A percentile compares a stretch with the other conserved stretches of the same genome.
phyloP scores from a whole-genome alignment of 1,140 invertebrate genomes.

The Aradophagus sp. region DNA sequence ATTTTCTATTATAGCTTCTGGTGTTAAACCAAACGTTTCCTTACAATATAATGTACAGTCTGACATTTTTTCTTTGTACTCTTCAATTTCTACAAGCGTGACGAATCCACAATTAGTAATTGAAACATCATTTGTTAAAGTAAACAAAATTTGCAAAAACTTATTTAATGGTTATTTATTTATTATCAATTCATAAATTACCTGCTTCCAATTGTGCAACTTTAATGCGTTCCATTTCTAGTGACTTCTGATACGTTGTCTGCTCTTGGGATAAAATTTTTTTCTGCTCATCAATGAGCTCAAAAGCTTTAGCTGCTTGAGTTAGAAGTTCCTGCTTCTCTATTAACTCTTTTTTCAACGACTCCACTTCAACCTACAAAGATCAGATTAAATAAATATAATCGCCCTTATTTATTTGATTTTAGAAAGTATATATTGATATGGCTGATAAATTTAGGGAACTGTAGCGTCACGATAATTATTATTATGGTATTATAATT shows the following conservation, averaged over 20 bases:
- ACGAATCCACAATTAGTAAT: too few species aligned
- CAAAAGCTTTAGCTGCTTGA: conserved; percentile 86
- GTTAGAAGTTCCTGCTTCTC: conserved; percentile 89
- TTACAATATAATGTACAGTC: conserved; percentile 64
- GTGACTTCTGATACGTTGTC: conserved; percentile 64
- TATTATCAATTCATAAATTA: conserved; percentile 10
- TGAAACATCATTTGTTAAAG: neutral
- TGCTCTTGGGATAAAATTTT: conserved; percentile 64
- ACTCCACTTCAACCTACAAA: conserved; percentile 84
- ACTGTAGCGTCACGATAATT: too few species aligned
- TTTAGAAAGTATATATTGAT: too few species aligned
- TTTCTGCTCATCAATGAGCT: conserved; percentile 81
- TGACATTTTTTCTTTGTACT: conserved; percentile 60
- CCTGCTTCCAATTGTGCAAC: conserved; percentile 65
- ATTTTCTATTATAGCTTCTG: conserved; percentile 66
- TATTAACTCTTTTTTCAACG: conserved; percentile 83
- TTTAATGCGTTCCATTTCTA: conserved; percentile 66
- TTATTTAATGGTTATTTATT: neutral
- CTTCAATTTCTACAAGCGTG: conserved; percentile 66
- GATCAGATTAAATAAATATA: conserved; percentile 9
- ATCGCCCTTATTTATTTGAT: too few species aligned
- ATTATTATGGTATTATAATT: too few species aligned
- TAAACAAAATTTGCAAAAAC: neutral
- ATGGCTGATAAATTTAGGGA: too few species aligned
- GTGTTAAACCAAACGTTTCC: conserved; percentile 67